A percentile compares a stretch with the other conserved stretches of the same genome.
These are phyloP conservation scores for Hyalella azteca DNA, from an alignment of 2,888 invertebrate species.

Conservation along the genomic window DNA sequence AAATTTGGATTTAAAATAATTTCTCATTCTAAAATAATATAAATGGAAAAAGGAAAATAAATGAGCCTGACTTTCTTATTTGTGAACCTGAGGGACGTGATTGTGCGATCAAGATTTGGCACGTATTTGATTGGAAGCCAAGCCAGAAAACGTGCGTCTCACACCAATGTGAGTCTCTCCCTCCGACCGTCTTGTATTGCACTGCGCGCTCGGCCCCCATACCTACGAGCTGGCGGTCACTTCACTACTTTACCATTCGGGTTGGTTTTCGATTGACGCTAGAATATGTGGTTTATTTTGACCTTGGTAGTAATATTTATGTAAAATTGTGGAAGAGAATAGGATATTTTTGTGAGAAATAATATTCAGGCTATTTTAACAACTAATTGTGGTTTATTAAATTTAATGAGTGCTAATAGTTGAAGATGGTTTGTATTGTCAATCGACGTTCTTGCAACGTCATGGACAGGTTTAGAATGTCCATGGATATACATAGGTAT, in stretches of 20 bases:
- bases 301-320: no score
- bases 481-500: no score
- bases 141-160: conserved; percentile 6
- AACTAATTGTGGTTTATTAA: no score
- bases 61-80: background rate
- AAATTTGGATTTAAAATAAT: background rate
- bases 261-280: conserved; percentile 1
- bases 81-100: background rate
- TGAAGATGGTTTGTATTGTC: no score
- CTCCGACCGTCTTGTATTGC: background rate
- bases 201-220: background rate
- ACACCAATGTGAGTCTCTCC: background rate
- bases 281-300: no score
- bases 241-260: background rate
- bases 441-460: no score
- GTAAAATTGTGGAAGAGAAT: no score
- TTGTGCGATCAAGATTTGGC: conserved; percentile 29
- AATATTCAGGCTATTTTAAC: no score
- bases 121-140: conserved; percentile 32
- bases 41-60: background rate
- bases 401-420: no score
- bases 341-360: no score
- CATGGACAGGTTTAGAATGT: no score
- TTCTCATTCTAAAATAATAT: background rate
- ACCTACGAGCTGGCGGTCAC: background rate